Evolutionary conservation across 1,140 invertebrate genomes (phyloP).

Genomic region (Drosophila sucinea): DNA sequence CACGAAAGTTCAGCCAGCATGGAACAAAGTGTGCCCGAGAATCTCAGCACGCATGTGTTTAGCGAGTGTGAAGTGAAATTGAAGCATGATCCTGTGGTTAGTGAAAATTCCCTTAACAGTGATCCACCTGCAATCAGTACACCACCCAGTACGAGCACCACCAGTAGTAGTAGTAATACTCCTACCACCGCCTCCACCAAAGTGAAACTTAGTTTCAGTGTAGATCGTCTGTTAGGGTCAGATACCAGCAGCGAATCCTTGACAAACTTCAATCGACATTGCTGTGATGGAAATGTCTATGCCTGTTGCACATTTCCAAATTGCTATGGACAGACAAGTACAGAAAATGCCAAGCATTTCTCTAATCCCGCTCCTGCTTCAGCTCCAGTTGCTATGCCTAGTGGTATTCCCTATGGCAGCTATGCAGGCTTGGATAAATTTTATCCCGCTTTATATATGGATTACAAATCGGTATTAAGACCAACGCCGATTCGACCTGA

Average conservation of each 20-base stretch:
- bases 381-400: background rate
- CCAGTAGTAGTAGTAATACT: background rate
- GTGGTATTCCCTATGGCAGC: constrained; percentile 26
- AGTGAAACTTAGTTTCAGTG: constrained; percentile 80
- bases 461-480: constrained; percentile 74
- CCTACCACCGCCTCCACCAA: constrained; percentile 55
- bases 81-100: constrained; percentile 25
- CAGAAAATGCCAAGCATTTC: constrained; percentile 41
- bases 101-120: constrained; percentile 18
- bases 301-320: constrained; percentile 60
- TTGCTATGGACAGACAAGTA: constrained; percentile 41
- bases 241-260: constrained; percentile 40
- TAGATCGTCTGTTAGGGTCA: constrained; percentile 68
- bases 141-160: constrained; percentile 2
- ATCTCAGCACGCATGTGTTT: constrained; percentile 67
- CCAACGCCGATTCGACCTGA: constrained; percentile 71
- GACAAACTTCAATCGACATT: constrained; percentile 24
- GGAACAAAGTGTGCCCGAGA: constrained; percentile 74
- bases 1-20: constrained; percentile 59
- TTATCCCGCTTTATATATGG: constrained; percentile 63
- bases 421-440: constrained; percentile 61
- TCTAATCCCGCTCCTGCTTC: constrained; percentile 17
- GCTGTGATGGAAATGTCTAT: constrained; percentile 54
- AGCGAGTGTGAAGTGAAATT: constrained; percentile 57
- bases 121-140: constrained; percentile 26